Evolutionary conservation across 2,888 invertebrate genomes (phyloP), one percentile per base, ranked within the genome.

Genomic region (Anorthoa munda): DNA sequence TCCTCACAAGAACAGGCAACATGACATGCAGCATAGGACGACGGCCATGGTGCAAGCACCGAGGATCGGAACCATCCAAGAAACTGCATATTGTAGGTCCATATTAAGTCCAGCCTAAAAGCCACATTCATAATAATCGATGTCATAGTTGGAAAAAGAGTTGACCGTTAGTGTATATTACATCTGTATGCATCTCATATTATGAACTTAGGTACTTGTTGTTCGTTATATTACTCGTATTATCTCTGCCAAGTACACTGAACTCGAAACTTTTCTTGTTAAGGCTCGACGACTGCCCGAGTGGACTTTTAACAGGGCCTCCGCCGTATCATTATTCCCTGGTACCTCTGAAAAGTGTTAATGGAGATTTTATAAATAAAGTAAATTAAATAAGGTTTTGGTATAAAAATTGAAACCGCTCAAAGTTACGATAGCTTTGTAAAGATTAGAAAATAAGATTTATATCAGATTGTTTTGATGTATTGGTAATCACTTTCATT

Each of bases 211-310:
- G 48, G 13, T 15, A 56, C 59, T 84, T 83, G 71, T 75, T 74
- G 70, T 79, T 86, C 64, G 79, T 77, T 79, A 71, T 72, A 31
- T 31, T 31, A n/a, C n/a, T n/a, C n/a, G n/a, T n/a, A 9, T 39
- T 39, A 79, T 75, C 77, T 74, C 72, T 63, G 50, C 65, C 48
- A 77, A 82, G 84, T 84, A 70, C 64, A 68, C 61, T 77, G 75
- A 76, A 81, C 83, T 86, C 60, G 9, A 83, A 90, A 90, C 83
- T 91, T 91, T 88, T 90, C 90, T 90, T 90, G 90, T 90, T 90
- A 90, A 84, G 75, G 72, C 77, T 73, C 64, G 72, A 61, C 72
- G 72, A 84, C 69, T 69, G 78, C 74, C 79, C 75, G 75, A 75
- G 77, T 71, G 72, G 78, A 90, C 84, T 89, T 90, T 88, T 87